Percentiles rank a stretch among this genome's conserved stretches.
Conservation (phyloP, 2,888 invertebrate species). For the Willowsia nigromaculata region DNA sequence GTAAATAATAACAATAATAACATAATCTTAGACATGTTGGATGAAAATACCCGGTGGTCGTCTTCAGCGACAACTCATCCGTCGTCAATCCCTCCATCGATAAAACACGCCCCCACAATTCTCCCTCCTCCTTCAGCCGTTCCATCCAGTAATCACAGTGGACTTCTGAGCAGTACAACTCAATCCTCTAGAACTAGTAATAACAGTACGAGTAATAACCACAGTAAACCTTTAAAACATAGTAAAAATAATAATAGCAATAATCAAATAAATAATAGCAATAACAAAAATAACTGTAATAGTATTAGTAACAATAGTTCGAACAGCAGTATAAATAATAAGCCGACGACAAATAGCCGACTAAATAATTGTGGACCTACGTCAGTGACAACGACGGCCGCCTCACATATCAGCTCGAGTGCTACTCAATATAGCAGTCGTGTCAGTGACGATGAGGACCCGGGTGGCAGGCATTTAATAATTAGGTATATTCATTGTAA, state of each 20-base stretch:
- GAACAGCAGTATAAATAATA: conserved; percentile 12
- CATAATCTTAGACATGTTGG: conserved; percentile 64
- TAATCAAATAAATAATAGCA: neutral
- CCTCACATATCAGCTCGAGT: conserved; percentile 51
- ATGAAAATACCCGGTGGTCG: conserved; percentile 74
- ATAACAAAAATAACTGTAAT: conserved; percentile 48
- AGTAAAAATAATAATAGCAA: conserved; percentile 42
- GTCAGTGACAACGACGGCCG: conserved; percentile 39
- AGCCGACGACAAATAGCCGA: conserved; percentile 20
- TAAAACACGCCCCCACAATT: conserved; percentile 25
- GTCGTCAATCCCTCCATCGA: too few relatives aligned
- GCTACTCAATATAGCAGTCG: neutral
- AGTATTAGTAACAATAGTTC: conserved; percentile 36
- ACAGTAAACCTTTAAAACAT: conserved; percentile 33
- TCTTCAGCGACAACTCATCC: conserved; percentile 42
- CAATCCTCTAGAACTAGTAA: conserved; percentile 41
- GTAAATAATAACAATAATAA: conserved; percentile 58
- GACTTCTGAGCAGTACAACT: conserved; percentile 39
- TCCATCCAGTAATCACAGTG: conserved; percentile 25
- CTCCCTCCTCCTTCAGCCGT: conserved; percentile 52
- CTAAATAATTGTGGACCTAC: conserved; percentile 53
- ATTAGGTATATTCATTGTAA: conserved; percentile 68
- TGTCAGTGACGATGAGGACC: conserved; percentile 51
- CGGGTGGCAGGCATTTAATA: conserved; percentile 54
- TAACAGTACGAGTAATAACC: neutral